Evolutionary conservation across 2,888 invertebrate species (phyloP).

Genomic region (Drosophila barbarae): DNA sequence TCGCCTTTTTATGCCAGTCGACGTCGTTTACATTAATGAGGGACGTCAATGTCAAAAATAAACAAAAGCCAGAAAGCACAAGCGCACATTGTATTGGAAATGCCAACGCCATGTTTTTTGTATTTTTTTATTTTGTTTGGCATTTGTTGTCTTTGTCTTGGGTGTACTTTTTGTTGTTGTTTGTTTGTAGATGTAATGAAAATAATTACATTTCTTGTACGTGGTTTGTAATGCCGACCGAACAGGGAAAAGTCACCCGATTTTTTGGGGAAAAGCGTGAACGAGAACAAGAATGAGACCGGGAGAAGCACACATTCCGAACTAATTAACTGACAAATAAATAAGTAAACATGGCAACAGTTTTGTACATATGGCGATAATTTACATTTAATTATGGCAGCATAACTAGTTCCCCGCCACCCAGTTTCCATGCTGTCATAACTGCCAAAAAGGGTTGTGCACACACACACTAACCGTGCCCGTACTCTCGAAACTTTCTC

Average conservation of each 20-base stretch:
- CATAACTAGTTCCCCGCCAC: slow-evolving; percentile 33
- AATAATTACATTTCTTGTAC: slow-evolving; percentile 63
- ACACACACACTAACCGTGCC: neutral
- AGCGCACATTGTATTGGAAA: slow-evolving; percentile 32
- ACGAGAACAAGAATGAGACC: neutral
- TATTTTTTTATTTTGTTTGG: slow-evolving; percentile 15
- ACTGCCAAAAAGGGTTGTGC: slow-evolving; percentile 44
- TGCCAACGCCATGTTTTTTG: slow-evolving; percentile 30
- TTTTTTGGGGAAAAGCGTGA: slow-evolving; percentile 6
- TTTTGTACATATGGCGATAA: slow-evolving; percentile 57
- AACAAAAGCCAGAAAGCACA: slow-evolving; percentile 22
- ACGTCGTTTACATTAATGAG: slow-evolving; percentile 64
- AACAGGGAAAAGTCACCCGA: slow-evolving; percentile 33
- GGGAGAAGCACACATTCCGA: slow-evolving; percentile 13
- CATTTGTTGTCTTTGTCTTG: slow-evolving; percentile 36
- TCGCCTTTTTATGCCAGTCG: slow-evolving; percentile 47
- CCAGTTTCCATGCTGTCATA: slow-evolving; percentile 48
- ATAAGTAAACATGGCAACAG: slow-evolving; percentile 56
- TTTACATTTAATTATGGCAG: slow-evolving; percentile 65
- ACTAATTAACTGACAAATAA: slow-evolving; percentile 59
- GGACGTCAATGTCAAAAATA: slow-evolving; percentile 40
- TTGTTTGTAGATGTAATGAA: slow-evolving; percentile 50
- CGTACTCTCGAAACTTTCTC: slow-evolving; percentile 9
- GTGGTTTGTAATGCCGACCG: slow-evolving; percentile 38
- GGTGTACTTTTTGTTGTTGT: slow-evolving; percentile 27